Evolutionary conservation across 2,888 invertebrate genomes (phyloP).

Genomic region (Eupeodes luniger): DNA sequence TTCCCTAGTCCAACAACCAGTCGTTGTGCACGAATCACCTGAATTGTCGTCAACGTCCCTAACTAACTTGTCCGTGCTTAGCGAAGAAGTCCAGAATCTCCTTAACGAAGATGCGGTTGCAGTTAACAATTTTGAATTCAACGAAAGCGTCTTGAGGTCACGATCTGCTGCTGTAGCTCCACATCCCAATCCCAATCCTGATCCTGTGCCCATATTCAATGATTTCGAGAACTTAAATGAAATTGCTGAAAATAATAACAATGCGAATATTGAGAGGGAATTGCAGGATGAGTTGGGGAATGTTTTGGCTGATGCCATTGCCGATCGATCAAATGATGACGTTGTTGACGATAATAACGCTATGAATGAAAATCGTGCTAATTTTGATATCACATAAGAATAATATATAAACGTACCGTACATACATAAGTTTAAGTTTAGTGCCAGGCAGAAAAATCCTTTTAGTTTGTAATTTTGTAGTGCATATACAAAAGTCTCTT

Average conservation of each 20-base stretch:
- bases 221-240: slow-evolving; percentile 81
- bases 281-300: slow-evolving; percentile 80
- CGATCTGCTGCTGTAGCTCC: slow-evolving; percentile 9
- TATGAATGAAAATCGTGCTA: slow-evolving; percentile 72
- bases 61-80: slow-evolving; percentile 51
- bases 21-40: background rate
- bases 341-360: slow-evolving; percentile 67
- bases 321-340: slow-evolving; percentile 52
- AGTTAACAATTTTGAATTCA: slow-evolving; percentile 55
- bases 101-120: slow-evolving; percentile 80
- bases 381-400: slow-evolving; percentile 64
- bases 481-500: background rate
- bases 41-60: slow-evolving; percentile 18
- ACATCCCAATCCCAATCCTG: slow-evolving; percentile 3
- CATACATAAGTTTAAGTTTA: background rate
- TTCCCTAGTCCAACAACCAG: slow-evolving; percentile 18
- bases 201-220: slow-evolving; percentile 44
- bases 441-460: slow-evolving; percentile 34
- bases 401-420: background rate
- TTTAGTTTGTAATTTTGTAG: background rate
- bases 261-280: slow-evolving; percentile 83
- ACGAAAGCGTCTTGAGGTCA: slow-evolving; percentile 47
- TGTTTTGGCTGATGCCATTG: slow-evolving; percentile 67
- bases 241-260: slow-evolving; percentile 83
- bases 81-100: slow-evolving; percentile 82